Conservation (phyloP, 2,888 invertebrate genomes). For the Melanostoma scalare region DNA sequence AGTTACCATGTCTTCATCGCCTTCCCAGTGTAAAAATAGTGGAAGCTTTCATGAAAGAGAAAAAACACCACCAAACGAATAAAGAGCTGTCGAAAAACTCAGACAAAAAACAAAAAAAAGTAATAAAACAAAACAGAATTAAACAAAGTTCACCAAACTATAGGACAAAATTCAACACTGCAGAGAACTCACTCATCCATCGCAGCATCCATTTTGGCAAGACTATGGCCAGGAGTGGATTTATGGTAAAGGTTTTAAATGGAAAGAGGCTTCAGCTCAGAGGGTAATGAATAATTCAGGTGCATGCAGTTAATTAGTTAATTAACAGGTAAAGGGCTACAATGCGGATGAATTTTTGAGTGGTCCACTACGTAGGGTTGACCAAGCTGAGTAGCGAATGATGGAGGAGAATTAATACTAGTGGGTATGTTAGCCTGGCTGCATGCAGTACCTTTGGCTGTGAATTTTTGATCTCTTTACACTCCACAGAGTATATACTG, state of each 20-base stretch:
- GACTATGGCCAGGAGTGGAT: slow-evolving; percentile 30
- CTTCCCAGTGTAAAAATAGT: slow-evolving; percentile 7
- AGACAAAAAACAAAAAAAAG: slow-evolving; percentile 5
- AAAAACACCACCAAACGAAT: slow-evolving; percentile 21
- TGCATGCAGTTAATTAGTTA: slow-evolving; percentile 73
- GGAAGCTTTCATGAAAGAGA: slow-evolving; percentile 8
- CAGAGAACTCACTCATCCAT: slow-evolving; percentile 39
- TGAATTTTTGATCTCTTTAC: slow-evolving; percentile 56
- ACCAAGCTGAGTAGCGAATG: slow-evolving; percentile 32
- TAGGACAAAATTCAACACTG: slow-evolving; percentile 39
- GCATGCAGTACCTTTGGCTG: slow-evolving; percentile 35
- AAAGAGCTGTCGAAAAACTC: slow-evolving; percentile 22
- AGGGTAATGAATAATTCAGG: slow-evolving; percentile 70
- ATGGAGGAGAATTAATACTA: slow-evolving; percentile 6
- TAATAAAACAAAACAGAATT: background rate
- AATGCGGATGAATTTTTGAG: slow-evolving; percentile 71
- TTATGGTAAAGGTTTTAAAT: slow-evolving; percentile 7
- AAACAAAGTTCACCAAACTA: slow-evolving; percentile 23
- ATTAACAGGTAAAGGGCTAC: slow-evolving; percentile 72
- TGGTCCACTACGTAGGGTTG: slow-evolving; percentile 47
- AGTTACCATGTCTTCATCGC: slow-evolving; percentile 42
- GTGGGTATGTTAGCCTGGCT: slow-evolving; percentile 1
- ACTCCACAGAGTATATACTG: background rate
- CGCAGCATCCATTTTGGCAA: slow-evolving; percentile 41
- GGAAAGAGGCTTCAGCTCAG: slow-evolving; percentile 17